Evolutionary conservation across 2,113 vertebrate genomes (phyloP).

Genomic region (Rhinoptilus africanus): DNA sequence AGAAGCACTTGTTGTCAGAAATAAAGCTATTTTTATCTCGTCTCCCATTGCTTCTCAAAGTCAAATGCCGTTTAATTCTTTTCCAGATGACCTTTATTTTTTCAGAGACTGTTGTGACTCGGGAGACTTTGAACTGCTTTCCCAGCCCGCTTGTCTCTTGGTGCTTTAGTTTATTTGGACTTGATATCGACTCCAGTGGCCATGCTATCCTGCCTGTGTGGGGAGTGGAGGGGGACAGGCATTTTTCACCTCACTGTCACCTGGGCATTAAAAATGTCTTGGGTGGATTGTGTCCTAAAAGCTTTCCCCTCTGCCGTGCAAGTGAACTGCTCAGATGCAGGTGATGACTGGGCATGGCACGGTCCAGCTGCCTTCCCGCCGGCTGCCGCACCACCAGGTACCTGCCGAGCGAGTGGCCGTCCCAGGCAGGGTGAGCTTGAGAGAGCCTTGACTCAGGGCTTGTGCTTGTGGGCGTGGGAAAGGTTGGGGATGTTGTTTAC

Average conservation of each 20-base stretch:
- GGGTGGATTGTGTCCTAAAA: background rate
- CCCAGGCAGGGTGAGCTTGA: background rate
- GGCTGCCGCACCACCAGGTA: background rate
- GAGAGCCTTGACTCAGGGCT: background rate
- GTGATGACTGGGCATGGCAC: background rate
- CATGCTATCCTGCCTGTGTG: background rate
- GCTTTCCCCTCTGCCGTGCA: background rate
- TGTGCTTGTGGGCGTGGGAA: background rate
- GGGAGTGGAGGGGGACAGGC: background rate
- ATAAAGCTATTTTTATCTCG: conserved; percentile 44
- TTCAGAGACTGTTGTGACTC: background rate
- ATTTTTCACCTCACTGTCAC: rapidly evolving
- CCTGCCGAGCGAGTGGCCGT: background rate
- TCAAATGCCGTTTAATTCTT: conserved; percentile 29
- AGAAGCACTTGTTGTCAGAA: conserved; percentile 64
- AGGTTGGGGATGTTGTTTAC: no score
- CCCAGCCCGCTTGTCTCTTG: background rate
- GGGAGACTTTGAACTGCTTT: background rate
- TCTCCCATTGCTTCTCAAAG: conserved; percentile 44
- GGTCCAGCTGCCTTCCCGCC: background rate
- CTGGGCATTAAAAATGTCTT: background rate
- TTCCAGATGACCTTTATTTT: conserved; percentile 54
- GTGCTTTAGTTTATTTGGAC: background rate
- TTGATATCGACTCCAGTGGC: background rate
- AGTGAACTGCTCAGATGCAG: background rate